These are phyloP conservation scores for Hylaea fasciaria DNA, from an alignment of 2,888 invertebrate species.

Conservation along the genomic window DNA sequence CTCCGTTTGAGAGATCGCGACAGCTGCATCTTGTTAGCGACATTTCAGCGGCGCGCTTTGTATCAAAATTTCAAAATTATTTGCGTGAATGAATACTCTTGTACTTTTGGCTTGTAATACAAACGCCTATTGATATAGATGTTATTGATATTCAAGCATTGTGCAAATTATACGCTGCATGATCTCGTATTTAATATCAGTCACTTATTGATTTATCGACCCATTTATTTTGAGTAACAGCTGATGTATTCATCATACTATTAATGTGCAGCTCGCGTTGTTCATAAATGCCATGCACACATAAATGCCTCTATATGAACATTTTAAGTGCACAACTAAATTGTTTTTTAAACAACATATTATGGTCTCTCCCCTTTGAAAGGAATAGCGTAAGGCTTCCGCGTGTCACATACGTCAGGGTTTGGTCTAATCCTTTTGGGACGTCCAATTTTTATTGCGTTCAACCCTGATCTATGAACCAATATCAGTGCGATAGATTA, in stretches of 20 bases:
- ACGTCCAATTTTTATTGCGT: slow-evolving; percentile 80
- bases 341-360: slow-evolving; percentile 76
- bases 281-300: slow-evolving; percentile 51
- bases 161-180: slow-evolving; percentile 72
- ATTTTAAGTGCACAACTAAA: slow-evolving; percentile 64
- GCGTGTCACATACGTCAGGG: slow-evolving; percentile 81
- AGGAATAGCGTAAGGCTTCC: slow-evolving; percentile 74
- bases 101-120: slow-evolving; percentile 57
- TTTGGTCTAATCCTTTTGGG: slow-evolving; percentile 79
- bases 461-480: slow-evolving; percentile 75
- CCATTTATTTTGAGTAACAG: slow-evolving; percentile 65
- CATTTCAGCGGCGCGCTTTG: slow-evolving; percentile 71
- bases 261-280: slow-evolving; percentile 50
- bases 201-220: slow-evolving; percentile 72
- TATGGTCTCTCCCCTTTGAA: slow-evolving; percentile 60
- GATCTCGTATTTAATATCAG: slow-evolving; percentile 68
- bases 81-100: slow-evolving; percentile 72
- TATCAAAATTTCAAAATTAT: slow-evolving; percentile 79
- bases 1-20: slow-evolving; percentile 71
- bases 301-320: slow-evolving; percentile 49
- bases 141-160: slow-evolving; percentile 65
- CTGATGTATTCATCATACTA: slow-evolving; percentile 65
- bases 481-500: slow-evolving; percentile 71
- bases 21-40: slow-evolving; percentile 84
- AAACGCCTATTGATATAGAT: slow-evolving; percentile 61